These are phyloP conservation scores for Dissostichus mawsoni DNA, from an alignment of 2,113 vertebrate species.

Conservation along the genomic window DNA sequence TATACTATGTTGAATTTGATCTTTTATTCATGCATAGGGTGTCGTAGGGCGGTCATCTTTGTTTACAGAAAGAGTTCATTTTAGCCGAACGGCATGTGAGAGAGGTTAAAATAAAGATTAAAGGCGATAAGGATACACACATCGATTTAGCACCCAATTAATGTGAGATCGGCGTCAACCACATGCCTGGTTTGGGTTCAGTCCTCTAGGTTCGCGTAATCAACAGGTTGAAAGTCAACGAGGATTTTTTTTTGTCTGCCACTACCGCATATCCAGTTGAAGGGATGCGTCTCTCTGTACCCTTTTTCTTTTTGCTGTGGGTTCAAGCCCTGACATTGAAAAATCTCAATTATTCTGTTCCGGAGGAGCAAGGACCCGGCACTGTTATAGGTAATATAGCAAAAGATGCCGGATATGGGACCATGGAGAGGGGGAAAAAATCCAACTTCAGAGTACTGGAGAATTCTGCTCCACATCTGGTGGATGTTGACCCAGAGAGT, in stretches of 20 bases:
- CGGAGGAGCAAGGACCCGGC: constrained; percentile 96
- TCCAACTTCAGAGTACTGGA: constrained; percentile 96
- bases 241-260: constrained; percentile 72
- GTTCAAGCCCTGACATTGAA: constrained; percentile 95
- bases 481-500: constrained; percentile 97
- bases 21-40: constrained; percentile 77
- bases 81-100: constrained; percentile 64
- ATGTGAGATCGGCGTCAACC: constrained; percentile 63
- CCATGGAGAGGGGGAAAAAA: constrained; percentile 87
- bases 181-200: constrained; percentile 67
- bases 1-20: constrained; percentile 76
- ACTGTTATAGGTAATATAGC: constrained; percentile 98
- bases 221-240: constrained; percentile 87
- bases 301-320: constrained; percentile 93
- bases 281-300: constrained; percentile 96
- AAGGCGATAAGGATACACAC: constrained; percentile 35
- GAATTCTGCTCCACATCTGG: constrained; percentile 96
- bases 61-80: constrained; percentile 82
- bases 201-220: constrained; percentile 77
- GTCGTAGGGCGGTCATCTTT: constrained; percentile 81
- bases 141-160: constrained; percentile 68
- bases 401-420: constrained; percentile 93
- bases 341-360: constrained; percentile 98
- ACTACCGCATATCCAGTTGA: constrained; percentile 73
- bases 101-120: constrained; percentile 64